Conservation (phyloP, 2,113 vertebrate species). For the Mobula birostris region DNA sequence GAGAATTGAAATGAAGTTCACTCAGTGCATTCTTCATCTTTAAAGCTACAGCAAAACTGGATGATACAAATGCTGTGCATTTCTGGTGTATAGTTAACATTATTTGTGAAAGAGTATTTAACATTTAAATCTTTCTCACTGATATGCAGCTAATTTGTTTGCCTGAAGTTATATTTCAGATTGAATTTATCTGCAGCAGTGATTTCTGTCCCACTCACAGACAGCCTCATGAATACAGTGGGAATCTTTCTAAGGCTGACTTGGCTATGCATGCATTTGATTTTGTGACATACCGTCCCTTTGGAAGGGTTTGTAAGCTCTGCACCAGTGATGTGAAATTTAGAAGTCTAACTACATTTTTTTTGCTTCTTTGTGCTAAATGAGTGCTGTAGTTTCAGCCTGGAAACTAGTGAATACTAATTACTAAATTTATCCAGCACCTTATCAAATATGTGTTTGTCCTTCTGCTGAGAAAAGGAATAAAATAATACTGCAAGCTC, state of each 20-base stretch:
- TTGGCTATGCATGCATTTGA: not conserved
- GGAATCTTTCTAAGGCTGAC: not conserved
- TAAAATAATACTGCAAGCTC: not conserved
- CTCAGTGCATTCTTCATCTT: not conserved
- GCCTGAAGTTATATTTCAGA: not conserved
- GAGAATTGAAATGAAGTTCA: not conserved
- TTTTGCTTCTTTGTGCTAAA: too few species aligned
- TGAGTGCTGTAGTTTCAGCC: too few species aligned
- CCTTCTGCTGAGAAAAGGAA: not conserved
- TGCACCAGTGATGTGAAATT: not conserved
- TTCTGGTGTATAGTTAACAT: not conserved
- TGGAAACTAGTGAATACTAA: too few species aligned
- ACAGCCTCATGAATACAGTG: not conserved
- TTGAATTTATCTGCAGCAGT: not conserved
- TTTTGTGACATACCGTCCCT: not conserved
- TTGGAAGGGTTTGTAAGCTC: not conserved
- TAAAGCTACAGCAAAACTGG: not conserved
- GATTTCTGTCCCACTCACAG: not conserved
- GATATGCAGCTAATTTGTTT: not conserved
- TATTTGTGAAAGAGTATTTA: not conserved
- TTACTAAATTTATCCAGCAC: too few species aligned
- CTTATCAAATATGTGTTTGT: too few species aligned
- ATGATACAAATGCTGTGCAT: not conserved
- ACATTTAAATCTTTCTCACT: not conserved
- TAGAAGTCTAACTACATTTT: not conserved